These are phyloP conservation scores for Agonopterix heracliana DNA, from an alignment of 2,888 invertebrate genomes.

Conservation along the genomic window DNA sequence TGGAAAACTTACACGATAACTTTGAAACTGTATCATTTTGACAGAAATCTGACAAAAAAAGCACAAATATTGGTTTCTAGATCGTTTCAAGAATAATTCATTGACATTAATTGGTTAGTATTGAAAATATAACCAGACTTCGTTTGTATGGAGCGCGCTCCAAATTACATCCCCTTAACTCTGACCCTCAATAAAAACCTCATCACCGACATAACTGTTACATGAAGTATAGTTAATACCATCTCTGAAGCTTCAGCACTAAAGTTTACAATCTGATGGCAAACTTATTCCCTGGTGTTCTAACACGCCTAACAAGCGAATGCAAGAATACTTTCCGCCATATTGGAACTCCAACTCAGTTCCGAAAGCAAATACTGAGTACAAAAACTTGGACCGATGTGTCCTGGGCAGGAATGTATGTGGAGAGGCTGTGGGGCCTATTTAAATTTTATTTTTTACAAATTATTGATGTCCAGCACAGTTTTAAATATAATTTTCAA, in stretches of 20 bases:
- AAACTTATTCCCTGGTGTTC: slow-evolving; percentile 55
- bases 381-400: slow-evolving; percentile 62
- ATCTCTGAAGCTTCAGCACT: slow-evolving; percentile 21
- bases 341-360: slow-evolving; percentile 63
- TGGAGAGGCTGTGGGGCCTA: slow-evolving; percentile 24
- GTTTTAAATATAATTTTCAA: background rate
- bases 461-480: background rate
- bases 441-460: background rate
- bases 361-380: slow-evolving; percentile 69
- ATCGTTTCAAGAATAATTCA: too few relatives aligned
- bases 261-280: slow-evolving; percentile 56
- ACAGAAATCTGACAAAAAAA: too few relatives aligned
- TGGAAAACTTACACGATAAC: too few relatives aligned
- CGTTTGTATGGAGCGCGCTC: too few relatives aligned
- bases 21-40: too few relatives aligned
- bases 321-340: slow-evolving; percentile 64
- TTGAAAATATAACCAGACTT: too few relatives aligned
- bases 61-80: too few relatives aligned
- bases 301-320: slow-evolving; percentile 50
- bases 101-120: too few relatives aligned
- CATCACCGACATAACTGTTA: too few relatives aligned
- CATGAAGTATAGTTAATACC: background rate
- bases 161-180: too few relatives aligned
- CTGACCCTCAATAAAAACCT: too few relatives aligned
- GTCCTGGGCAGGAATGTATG: slow-evolving; percentile 25